These are phyloP conservation scores for Ancistrus triradiatus DNA, from an alignment of 2,113 vertebrate genomes.

Conservation along the genomic window DNA sequence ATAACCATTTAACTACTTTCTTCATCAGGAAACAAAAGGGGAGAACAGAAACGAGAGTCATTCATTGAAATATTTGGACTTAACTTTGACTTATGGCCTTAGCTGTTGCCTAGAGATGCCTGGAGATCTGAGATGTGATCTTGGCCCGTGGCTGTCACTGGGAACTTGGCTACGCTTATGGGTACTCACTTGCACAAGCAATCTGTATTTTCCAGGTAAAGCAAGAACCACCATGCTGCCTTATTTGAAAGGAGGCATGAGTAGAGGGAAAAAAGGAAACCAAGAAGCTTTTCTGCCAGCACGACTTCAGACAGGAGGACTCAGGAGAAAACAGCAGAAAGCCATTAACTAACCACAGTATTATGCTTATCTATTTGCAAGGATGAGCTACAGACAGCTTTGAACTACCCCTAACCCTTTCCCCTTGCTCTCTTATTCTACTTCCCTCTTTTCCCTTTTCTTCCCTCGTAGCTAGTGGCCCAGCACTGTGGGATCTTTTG, in stretches of 20 bases:
- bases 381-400: constrained; percentile 86
- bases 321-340: constrained; percentile 96
- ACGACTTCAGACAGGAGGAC: constrained; percentile 87
- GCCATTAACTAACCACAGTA: constrained; percentile 99
- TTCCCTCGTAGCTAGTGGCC: constrained; percentile 67
- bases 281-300: constrained; percentile 76
- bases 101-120: too few relatives aligned
- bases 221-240: constrained; percentile 65
- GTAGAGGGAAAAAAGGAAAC: constrained; percentile 46
- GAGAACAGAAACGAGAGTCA: too few relatives aligned
- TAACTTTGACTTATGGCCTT: too few relatives aligned
- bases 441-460: constrained; percentile 40
- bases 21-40: too few relatives aligned
- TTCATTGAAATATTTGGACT: too few relatives aligned
- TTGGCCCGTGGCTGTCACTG: constrained; percentile 38
- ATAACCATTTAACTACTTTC: too few relatives aligned
- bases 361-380: constrained; percentile 93
- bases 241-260: constrained; percentile 25
- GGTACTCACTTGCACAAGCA: constrained; percentile 53
- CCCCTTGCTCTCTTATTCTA: constrained; percentile 36
- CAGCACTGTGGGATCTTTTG: constrained; percentile 82
- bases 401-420: constrained; percentile 86
- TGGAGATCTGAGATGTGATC: constrained; percentile 50
- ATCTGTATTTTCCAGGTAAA: constrained; percentile 71
- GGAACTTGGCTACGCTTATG: constrained; percentile 30